Conservation (phyloP, 2,888 invertebrate species). For the Autographa gamma region DNA sequence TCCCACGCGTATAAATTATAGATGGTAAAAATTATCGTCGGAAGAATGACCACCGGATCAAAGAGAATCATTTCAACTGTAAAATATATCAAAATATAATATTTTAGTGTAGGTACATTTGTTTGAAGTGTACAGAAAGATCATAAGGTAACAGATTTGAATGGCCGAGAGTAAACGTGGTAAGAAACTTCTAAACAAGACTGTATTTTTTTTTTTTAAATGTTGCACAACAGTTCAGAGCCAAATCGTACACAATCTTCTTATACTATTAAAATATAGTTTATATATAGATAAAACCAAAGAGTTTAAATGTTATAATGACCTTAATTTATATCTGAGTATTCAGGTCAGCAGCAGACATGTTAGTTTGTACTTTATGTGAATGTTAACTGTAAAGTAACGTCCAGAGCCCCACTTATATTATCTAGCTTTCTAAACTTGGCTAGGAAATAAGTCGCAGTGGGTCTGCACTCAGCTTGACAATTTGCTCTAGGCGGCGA, state of each 20-base stretch:
- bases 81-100: slow-evolving; percentile 27
- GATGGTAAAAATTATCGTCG: slow-evolving; percentile 34
- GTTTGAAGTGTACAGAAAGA: slow-evolving; percentile 19
- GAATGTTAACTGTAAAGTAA: slow-evolving; percentile 42
- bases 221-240: background rate
- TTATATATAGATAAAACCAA: background rate
- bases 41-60: slow-evolving; percentile 31
- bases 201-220: background rate
- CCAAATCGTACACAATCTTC: background rate
- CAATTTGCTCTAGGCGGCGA: slow-evolving; percentile 62
- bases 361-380: slow-evolving; percentile 34
- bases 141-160: slow-evolving; percentile 9
- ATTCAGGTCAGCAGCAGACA: slow-evolving; percentile 34
- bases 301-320: background rate
- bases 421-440: slow-evolving; percentile 57
- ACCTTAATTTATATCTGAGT: slow-evolving; percentile 22
- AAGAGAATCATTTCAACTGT: slow-evolving; percentile 29
- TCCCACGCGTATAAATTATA: slow-evolving; percentile 22
- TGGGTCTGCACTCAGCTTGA: slow-evolving; percentile 57
- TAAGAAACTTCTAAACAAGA: background rate
- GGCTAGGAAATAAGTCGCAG: slow-evolving; percentile 47
- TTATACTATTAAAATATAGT: background rate
- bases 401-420: slow-evolving; percentile 30
- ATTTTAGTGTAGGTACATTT: slow-evolving; percentile 9
- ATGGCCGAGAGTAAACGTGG: no score